Percentiles rank a stretch among this genome's conserved stretches.
These are phyloP conservation scores for Cheilinus undulatus DNA, from an alignment of 2,113 vertebrate species.

Conservation along the genomic window DNA sequence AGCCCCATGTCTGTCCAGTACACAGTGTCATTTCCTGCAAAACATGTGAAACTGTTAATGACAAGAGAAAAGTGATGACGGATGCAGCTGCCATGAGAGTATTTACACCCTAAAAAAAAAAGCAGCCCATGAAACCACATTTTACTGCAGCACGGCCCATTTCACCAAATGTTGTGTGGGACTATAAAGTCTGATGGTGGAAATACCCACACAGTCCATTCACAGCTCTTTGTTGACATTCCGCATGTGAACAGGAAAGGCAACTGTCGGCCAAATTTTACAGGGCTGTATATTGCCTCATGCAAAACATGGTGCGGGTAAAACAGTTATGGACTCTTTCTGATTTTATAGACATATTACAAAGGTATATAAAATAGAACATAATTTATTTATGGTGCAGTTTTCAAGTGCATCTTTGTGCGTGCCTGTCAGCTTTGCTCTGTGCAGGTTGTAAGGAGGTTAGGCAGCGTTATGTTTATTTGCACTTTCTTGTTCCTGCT, in stretches of 20 bases:
- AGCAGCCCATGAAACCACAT: conserved; percentile 56
- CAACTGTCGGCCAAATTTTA: conserved; percentile 51
- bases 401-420: conserved; percentile 33
- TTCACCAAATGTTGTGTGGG: conserved; percentile 58
- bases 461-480: conserved; percentile 60
- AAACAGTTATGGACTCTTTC: conserved; percentile 48
- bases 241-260: conserved; percentile 19
- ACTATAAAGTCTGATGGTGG: conserved; percentile 54
- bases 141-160: conserved; percentile 66
- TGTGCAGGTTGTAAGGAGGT: conserved; percentile 50
- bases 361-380: conserved; percentile 43
- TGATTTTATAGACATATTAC: conserved; percentile 45
- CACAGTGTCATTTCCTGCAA: conserved; percentile 94
- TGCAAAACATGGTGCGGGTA: conserved; percentile 58
- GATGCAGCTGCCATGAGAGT: conserved; percentile 41
- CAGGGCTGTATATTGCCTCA: conserved; percentile 39
- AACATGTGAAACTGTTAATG: conserved; percentile 52
- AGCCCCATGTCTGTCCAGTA: conserved; percentile 99
- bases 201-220: conserved; percentile 38
- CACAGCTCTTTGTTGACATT: conserved; percentile 50
- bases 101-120: conserved; percentile 53
- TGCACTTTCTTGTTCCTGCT: conserved; percentile 60
- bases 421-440: conserved; percentile 29
- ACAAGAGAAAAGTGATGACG: conserved; percentile 43
- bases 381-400: conserved; percentile 29